A percentile compares a stretch with the other conserved stretches of the same genome.
These are phyloP conservation scores for Ameiurus melas DNA, from an alignment of 2,113 vertebrate genomes.

Conservation along the genomic window DNA sequence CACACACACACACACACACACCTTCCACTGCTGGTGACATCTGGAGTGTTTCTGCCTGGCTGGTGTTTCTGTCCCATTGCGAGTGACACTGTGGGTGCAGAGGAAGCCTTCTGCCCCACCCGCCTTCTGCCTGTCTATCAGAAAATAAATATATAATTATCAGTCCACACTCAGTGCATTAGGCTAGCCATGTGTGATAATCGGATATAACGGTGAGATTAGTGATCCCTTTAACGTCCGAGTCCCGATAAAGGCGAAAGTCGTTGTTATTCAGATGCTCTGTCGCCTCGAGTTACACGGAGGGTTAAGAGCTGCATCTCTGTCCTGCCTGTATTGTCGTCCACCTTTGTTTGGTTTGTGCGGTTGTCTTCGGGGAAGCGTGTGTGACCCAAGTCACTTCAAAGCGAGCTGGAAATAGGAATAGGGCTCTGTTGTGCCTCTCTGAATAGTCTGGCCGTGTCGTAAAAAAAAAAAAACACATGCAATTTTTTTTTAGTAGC, in stretches of 20 bases:
- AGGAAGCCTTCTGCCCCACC: conserved; percentile 2
- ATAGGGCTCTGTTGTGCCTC: conserved; percentile 14
- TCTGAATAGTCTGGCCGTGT: conserved; percentile 22
- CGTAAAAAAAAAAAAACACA: background rate
- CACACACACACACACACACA: conserved; percentile 40
- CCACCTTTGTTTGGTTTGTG: conserved; percentile 20
- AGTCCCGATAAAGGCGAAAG: conserved; percentile 46
- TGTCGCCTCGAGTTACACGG: conserved; percentile 62
- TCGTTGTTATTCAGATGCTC: conserved; percentile 49
- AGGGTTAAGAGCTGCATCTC: conserved; percentile 44
- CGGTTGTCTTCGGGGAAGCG: conserved; percentile 11
- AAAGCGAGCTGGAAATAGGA: conserved; percentile 11
- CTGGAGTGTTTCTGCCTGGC: conserved; percentile 61
- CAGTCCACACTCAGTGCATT: conserved; percentile 54
- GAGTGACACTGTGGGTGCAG: conserved; percentile 45
- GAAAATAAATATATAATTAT: conserved; percentile 55
- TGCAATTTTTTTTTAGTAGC: conserved; percentile 23
- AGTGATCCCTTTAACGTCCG: conserved; percentile 57
- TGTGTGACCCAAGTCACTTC: conserved; percentile 28
- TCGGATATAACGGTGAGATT: conserved; percentile 58
- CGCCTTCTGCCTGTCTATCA: conserved; percentile 36
- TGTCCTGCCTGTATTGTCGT: conserved; percentile 31
- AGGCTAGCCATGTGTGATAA: conserved; percentile 60
- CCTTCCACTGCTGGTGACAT: conserved; percentile 51
- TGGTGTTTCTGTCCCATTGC: conserved; percentile 44